Evolutionary conservation across 2,797 vertebrate species (phyloP).

Genomic region (Kryptolebias ocellatus): DNA sequence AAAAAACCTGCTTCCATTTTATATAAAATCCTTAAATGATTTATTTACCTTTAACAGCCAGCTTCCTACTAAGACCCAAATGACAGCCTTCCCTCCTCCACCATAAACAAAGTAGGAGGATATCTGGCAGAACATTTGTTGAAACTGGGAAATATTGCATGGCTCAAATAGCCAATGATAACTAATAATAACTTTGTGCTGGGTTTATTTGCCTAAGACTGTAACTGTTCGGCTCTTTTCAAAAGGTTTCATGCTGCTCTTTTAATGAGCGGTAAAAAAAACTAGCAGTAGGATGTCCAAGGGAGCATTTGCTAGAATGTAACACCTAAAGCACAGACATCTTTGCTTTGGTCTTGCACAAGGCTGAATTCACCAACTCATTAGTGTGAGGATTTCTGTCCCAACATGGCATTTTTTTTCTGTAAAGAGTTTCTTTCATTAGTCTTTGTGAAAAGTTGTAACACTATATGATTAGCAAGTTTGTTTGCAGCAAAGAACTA

Average conservation of each 20-base stretch:
- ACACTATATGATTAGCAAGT: not conserved
- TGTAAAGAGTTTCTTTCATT: not conserved
- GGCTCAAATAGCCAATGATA: constrained; percentile 15
- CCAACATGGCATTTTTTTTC: not conserved
- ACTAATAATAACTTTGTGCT: constrained; percentile 2
- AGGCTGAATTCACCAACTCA: not conserved
- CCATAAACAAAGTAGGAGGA: not conserved
- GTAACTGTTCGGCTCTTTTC: not conserved
- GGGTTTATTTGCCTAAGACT: constrained; percentile 5
- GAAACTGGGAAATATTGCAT: not conserved
- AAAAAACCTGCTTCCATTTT: not conserved
- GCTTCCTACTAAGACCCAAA: not conserved
- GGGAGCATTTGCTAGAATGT: constrained; percentile 1
- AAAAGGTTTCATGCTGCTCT: not conserved
- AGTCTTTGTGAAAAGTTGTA: constrained; percentile 17
- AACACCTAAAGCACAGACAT: not conserved
- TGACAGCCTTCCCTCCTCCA: not conserved
- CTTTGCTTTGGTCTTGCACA: not conserved
- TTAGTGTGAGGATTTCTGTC: not conserved
- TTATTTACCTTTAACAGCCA: constrained; percentile 5
- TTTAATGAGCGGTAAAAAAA: constrained; percentile 14
- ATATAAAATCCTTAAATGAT: not conserved
- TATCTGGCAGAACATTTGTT: not conserved
- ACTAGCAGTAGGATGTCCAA: not conserved
- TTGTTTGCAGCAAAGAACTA: not conserved